Conservation (phyloP, 2,888 invertebrate genomes). For the Brenthis daphne region DNA sequence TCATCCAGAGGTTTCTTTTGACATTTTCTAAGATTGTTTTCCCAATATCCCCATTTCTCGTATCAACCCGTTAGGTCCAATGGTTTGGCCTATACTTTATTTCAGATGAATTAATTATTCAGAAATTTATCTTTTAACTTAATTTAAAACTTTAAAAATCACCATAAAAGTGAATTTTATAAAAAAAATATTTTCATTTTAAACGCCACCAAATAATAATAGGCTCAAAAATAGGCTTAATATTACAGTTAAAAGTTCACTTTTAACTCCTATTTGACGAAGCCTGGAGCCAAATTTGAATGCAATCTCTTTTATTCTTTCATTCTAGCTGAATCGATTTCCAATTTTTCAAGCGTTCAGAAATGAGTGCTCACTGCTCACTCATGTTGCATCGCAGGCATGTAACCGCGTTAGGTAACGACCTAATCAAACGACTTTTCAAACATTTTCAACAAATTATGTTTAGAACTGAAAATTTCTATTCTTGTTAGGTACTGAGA, state of each 20-base stretch:
- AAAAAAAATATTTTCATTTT: neutral
- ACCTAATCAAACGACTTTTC: conserved; percentile 13
- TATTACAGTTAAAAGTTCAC: conserved; percentile 10
- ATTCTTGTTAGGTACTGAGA: too few relatives aligned
- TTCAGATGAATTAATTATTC: too few relatives aligned
- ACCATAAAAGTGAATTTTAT: neutral
- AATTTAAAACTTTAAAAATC: too few relatives aligned
- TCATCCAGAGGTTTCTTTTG: too few relatives aligned
- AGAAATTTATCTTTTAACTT: too few relatives aligned
- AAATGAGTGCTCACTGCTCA: conserved; percentile 23
- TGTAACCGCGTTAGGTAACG: conserved; percentile 12
- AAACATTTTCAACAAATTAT: conserved; percentile 1
- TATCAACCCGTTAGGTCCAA: too few relatives aligned
- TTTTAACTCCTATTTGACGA: conserved; percentile 16
- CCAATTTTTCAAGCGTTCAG: conserved; percentile 23
- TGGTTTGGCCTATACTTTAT: too few relatives aligned
- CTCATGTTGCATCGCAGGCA: conserved; percentile 12
- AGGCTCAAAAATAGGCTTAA: conserved; percentile 6
- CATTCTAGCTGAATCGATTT: conserved; percentile 22
- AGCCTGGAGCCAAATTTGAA: conserved; percentile 20
- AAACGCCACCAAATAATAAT: conserved; percentile 1
- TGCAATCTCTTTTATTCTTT: conserved; percentile 23
- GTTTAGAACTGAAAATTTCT: too few relatives aligned
- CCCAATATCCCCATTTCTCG: too few relatives aligned
- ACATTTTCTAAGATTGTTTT: too few relatives aligned